Conservation (phyloP, 2,888 invertebrate genomes). For the Tenthredo notha region DNA sequence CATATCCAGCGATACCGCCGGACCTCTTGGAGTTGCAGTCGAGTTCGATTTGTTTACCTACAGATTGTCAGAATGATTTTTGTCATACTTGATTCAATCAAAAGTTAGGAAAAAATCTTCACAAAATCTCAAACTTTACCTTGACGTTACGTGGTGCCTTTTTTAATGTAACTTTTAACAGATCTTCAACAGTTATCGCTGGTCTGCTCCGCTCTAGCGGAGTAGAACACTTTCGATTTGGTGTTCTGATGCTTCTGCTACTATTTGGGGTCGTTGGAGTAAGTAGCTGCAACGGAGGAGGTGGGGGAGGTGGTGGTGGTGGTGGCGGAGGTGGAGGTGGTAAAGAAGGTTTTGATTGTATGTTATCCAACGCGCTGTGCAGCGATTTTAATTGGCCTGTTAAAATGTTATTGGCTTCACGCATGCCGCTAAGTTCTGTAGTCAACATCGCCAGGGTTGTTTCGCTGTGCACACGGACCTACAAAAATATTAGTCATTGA, state of each 20-base stretch:
- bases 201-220: slow-evolving; percentile 67
- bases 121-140: slow-evolving; percentile 59
- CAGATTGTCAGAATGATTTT: slow-evolving; percentile 29
- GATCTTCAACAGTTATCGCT: slow-evolving; percentile 75
- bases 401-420: slow-evolving; percentile 61
- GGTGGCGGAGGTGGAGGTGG: slow-evolving; percentile 55
- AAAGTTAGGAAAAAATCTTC: background rate
- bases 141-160: slow-evolving; percentile 70
- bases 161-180: slow-evolving; percentile 73
- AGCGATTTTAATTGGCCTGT: slow-evolving; percentile 65
- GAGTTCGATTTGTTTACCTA: slow-evolving; percentile 67
- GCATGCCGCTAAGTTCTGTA: slow-evolving; percentile 64
- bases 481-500: background rate
- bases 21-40: slow-evolving; percentile 65
- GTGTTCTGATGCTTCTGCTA: slow-evolving; percentile 60
- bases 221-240: slow-evolving; percentile 67
- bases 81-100: background rate
- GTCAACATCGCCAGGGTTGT: slow-evolving; percentile 60
- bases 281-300: slow-evolving; percentile 52
- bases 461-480: slow-evolving; percentile 65
- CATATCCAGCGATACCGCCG: slow-evolving; percentile 74
- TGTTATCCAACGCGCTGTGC: slow-evolving; percentile 59
- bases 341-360: slow-evolving; percentile 49
- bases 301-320: slow-evolving; percentile 61
- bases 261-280: slow-evolving; percentile 64